Base-by-base conservation (phyloP, 2,113 vertebrate species). In the Circaetus cinerascens region DNA sequence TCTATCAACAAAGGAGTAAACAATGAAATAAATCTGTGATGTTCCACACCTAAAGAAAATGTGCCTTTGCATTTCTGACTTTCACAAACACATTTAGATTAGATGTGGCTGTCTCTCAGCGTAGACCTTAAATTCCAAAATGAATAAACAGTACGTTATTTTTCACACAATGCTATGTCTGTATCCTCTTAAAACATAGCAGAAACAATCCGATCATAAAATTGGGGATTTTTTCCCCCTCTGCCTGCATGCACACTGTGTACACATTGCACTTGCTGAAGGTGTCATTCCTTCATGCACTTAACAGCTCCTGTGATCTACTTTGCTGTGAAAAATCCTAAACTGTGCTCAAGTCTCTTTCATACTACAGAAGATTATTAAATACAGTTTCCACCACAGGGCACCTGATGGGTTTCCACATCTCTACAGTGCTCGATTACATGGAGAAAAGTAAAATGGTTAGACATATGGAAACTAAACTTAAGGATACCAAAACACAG, bases 1-100 rank as follows among this genome's bases (percentile, higher is more conserved):
- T 88, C 81, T 86, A 38, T 64, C 74, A 93, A 89, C 29, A 41
- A 14, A 38, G 1, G 41, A 79, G 26, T 53, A 96, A 95, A 93
- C 76, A 95, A 63, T 23, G 32, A 94, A 84, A 96, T 64, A 93
- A 91, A 94, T 88, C 62, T 64, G 21, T 83, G 78, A 84, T 41
- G 76, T 84, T 92, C 43, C 36, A 71, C 76, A 95, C 63, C 34
- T 80, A n/a, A 93, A 53, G 60, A 91, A 95, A 96, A 88, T 1
- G 6, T 23, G 34, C 63, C 51, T 83, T 72, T 57, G 63, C 59
- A 41, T 75, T 87, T 86, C 66, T 66, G 67, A 86, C 40, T 95
- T 66, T 13, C 32, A 32, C 63, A 80, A 74, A 77, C 43, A 36
- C 26, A 13, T 86, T 88, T 38, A 74, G 64, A 81, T 77, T 41